Evolutionary conservation across 1,140 invertebrate species (phyloP), one percentile per base, ranked within the genome.

Genomic region (Lasaia peninsularis): DNA sequence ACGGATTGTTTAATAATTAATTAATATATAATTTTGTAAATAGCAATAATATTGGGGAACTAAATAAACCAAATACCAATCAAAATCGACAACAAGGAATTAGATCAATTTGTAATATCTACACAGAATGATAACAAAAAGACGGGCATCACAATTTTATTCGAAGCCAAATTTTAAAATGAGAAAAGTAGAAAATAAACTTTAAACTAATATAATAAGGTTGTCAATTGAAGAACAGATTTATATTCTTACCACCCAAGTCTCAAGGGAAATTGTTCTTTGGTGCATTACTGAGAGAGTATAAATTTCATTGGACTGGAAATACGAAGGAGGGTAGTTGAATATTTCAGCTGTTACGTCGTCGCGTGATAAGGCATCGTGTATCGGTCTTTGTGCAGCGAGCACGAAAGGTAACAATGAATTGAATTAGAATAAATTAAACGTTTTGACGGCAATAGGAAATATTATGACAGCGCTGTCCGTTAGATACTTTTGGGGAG

Each of bases 101-200:
- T n/a, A 52, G 9, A 32, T 28, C 24, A 4, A 28, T 6, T 28
- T 28, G 24, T 28, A 51, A 51, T 50, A n/a, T 50, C 18, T 11
- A 24, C 24, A 40, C 28, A 37, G 40, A 24, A 55, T 55, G 12
- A 8, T 40, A 40, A 16, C 35, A 9, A 40, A 40, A 40, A 16
- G 35, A 18, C n/a, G n/a, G n/a, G 0, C n/a, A 12, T 35, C 32
- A 53, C 57, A 62, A 69, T 69, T 69, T 63, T 63, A 63, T 69
- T 69, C 58, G 63, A 61, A 59, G 56, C 56, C 59, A 40, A 40
- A 10, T 44, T 18, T 11, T 8, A 44, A 44, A 44, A 10, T 20
- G 37, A 16, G 37, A 4, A 44, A 44, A 44, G 37, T 10, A 20
- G 37, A 44, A 44, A 44, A 44, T 44, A 44, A 44, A 44, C 37